These are phyloP conservation scores for Amphiprion percula DNA, from an alignment of 2,113 vertebrate genomes.

Conservation along the genomic window DNA sequence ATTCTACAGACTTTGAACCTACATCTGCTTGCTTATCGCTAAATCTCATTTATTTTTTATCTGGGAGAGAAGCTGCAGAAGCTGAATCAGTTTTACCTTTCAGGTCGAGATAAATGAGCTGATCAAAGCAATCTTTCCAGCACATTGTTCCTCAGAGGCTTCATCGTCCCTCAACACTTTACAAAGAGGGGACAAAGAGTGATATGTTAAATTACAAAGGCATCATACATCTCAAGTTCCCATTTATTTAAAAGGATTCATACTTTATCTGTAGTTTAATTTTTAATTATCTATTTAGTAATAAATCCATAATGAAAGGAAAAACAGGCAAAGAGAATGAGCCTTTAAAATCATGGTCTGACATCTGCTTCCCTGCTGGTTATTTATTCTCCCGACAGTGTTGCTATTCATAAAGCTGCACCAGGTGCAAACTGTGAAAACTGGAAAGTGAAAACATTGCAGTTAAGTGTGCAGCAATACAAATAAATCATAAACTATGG, in stretches of 20 bases:
- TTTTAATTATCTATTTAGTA: background rate
- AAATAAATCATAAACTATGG: too few relatives aligned
- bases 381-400: background rate
- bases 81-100: constrained; percentile 23
- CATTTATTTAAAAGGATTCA: background rate
- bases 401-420: background rate
- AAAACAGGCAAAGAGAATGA: background rate
- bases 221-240: background rate
- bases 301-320: background rate
- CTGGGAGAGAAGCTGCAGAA: constrained; percentile 13
- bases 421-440: background rate
- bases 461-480: too few relatives aligned
- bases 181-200: background rate
- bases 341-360: background rate
- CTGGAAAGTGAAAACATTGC: background rate
- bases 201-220: background rate
- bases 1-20: constrained; percentile 2
- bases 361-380: background rate
- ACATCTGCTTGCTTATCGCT: constrained; percentile 10
- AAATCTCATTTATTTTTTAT: constrained; percentile 25
- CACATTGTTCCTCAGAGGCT: background rate
- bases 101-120: constrained; percentile 6
- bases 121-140: constrained; percentile 4
- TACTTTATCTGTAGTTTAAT: background rate
- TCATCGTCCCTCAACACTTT: background rate